Conservation (phyloP, 2,888 invertebrate genomes). For the Leptarthrus brevirostris region DNA sequence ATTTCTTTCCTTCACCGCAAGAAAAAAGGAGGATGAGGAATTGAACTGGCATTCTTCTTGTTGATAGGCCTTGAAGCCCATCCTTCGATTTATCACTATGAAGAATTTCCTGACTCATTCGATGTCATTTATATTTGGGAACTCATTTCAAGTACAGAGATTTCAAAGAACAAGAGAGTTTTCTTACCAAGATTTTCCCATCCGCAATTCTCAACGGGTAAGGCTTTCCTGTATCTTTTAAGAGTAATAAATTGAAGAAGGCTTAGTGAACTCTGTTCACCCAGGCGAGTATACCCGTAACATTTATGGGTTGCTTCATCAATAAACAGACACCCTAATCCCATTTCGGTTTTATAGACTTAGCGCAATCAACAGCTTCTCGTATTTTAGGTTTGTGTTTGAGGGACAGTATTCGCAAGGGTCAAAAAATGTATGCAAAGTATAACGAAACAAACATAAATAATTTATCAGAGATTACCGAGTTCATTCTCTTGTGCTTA, state of each 20-base stretch:
- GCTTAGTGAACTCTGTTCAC: not conserved
- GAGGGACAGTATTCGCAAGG: not conserved
- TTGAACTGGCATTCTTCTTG: not conserved
- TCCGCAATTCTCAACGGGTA: conserved; percentile 9
- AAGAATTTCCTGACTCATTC: conserved; percentile 20
- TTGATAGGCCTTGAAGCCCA: not conserved
- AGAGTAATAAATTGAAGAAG: conserved; percentile 31
- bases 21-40: too few relatives aligned
- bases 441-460: conserved; percentile 2
- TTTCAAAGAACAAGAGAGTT: conserved; percentile 30
- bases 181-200: not conserved
- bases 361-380: conserved; percentile 7
- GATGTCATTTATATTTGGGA: conserved; percentile 22
- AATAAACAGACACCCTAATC: conserved; percentile 18
- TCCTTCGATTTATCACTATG: conserved; percentile 6
- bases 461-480: not conserved
- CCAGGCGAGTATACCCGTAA: conserved; percentile 1
- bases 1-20: too few relatives aligned
- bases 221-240: conserved; percentile 4
- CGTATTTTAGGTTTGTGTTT: not conserved
- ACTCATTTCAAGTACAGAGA: conserved; percentile 32
- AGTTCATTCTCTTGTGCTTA: not conserved
- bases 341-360: conserved; percentile 19
- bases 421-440: conserved; percentile 20
- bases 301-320: conserved; percentile 23